Evolutionary conservation across 1,140 invertebrate genomes (phyloP), one percentile per base, ranked within the genome.

Genomic region (Danaus plexippus): DNA sequence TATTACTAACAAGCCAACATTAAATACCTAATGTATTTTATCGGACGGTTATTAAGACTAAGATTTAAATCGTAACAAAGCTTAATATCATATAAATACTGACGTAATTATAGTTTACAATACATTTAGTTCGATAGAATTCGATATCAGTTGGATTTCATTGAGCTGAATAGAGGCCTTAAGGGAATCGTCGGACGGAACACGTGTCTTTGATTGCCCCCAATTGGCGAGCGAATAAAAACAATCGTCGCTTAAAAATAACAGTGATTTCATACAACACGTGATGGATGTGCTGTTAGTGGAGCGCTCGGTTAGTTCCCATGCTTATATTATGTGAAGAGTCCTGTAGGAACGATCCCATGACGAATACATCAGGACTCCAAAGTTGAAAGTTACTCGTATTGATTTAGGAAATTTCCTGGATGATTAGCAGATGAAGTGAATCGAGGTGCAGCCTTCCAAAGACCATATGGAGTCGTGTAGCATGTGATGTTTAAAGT

Each of bases 171-270:
- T 83, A 72, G 75, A 67, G 66, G 73, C 67, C 59, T 55, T 74
- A 70, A 81, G 76, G 71, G 77, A 74, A 73, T 61, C 77, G 74
- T 81, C 71, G 67, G 55, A 61, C 71, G 75, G 69, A 83, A 83
- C 83, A 86, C 83, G 83, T 86, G 81, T 79, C 77, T 67, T 66
- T 86, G 83, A 86, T 86, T 85, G 83, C 73, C 80, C 83, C 67
- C 83, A 86, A 86, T 86, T 86, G 83, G 81, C 83, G 77, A 73
- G 72, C 81, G 77, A 86, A 86, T 86, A 85, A 86, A 86, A 86
- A 86, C 83, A 86, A 86, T 85, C 81, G 73, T 78, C 73, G 78
- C 79, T 79, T 77, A 80, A 86, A 86, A 86, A 86, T 86, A 86
- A 75, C 81, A 76, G 83, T 86, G 83, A 86, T 86, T 86, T 86